A percentile compares a stretch with the other conserved stretches of the same genome.
phyloP scores from a whole-genome alignment of 1,140 invertebrate genomes.

The Cepaea nemoralis region DNA sequence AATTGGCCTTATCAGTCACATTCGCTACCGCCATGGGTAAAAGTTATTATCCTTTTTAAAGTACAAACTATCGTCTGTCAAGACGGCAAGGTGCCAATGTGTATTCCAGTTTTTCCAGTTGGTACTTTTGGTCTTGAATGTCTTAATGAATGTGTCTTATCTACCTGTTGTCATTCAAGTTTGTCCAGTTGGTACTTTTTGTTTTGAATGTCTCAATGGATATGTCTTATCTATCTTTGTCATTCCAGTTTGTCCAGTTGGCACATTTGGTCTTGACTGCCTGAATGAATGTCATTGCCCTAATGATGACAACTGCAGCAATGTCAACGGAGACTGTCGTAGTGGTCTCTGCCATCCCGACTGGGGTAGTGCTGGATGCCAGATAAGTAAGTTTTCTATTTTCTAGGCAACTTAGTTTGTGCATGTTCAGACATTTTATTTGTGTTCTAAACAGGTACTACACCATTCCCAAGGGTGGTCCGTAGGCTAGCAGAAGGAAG shows the following conservation, averaged over 20 bases:
- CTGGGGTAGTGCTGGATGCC: conserved; percentile 52
- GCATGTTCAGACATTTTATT: background rate
- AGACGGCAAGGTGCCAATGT: no score
- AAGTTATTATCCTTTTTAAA: no score
- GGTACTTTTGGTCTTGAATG: no score
- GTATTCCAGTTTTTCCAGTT: no score
- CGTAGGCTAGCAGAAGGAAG: no score
- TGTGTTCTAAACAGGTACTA: background rate
- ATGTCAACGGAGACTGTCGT: conserved; percentile 48
- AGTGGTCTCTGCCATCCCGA: conserved; percentile 48
- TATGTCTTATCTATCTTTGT: conserved; percentile 41
- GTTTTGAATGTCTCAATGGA: conserved; percentile 47
- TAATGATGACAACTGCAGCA: conserved; percentile 44
- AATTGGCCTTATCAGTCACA: no score
- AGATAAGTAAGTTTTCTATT: conserved; percentile 47
- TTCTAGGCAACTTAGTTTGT: background rate
- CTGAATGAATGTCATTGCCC: conserved; percentile 56
- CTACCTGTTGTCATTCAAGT: background rate
- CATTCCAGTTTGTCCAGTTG: conserved; percentile 48
- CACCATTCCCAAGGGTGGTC: background rate
- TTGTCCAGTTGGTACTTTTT: conserved; percentile 41
- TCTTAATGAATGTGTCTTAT: background rate
- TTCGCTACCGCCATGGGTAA: no score
- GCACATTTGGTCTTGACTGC: conserved; percentile 54
- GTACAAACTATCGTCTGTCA: no score